Conservation (phyloP, 1,140 invertebrate species). For the Drosophila prosaltans region DNA sequence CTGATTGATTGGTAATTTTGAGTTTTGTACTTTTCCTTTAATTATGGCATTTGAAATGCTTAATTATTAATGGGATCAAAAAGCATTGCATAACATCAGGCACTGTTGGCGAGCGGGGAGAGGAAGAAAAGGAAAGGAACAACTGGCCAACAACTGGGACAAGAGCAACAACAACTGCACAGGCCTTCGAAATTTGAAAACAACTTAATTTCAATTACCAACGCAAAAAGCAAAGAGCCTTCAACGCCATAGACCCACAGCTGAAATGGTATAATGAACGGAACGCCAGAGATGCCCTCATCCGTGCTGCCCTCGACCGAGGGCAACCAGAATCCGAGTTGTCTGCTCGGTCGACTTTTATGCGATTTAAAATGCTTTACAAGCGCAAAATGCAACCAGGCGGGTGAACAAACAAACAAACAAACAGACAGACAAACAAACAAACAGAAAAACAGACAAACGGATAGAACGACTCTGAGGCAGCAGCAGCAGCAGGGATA, state of each 20-base stretch:
- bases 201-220: conserved; percentile 69
- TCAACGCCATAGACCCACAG: conserved; percentile 20
- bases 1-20: not conserved
- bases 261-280: conserved; percentile 56
- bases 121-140: not conserved
- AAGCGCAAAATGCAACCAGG: conserved; percentile 59
- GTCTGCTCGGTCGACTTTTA: conserved; percentile 47
- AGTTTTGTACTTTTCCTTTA: not conserved
- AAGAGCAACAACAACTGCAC: conserved; percentile 1
- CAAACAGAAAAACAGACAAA: conserved; percentile 39
- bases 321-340: conserved; percentile 15
- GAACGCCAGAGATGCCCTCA: conserved; percentile 7
- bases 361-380: conserved; percentile 71
- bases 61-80: conserved; percentile 20
- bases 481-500: conserved; percentile 12
- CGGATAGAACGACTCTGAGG: not conserved
- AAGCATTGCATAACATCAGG: conserved; percentile 40
- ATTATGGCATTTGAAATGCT: not conserved
- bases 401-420: conserved; percentile 51
- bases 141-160: conserved; percentile 32
- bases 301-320: conserved; percentile 7
- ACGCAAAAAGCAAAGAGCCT: conserved; percentile 37
- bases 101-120: not conserved
- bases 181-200: conserved; percentile 45
- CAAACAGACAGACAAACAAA: conserved; percentile 25